A percentile compares a stretch with the other conserved stretches of the same genome.
Conservation (phyloP, 2,888 invertebrate species). For the Lysandra bellargus region DNA sequence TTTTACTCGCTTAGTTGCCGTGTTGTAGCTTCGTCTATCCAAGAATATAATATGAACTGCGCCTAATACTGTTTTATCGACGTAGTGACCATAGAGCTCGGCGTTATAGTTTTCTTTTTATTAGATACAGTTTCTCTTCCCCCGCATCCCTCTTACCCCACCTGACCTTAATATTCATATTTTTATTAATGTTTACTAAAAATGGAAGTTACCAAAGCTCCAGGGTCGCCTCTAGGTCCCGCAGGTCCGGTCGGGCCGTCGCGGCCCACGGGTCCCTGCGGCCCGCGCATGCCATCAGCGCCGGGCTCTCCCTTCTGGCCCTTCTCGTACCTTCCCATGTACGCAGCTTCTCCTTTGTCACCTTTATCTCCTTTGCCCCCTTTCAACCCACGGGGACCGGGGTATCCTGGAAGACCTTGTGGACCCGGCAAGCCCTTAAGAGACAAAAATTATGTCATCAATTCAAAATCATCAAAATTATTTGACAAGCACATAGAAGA, state of each 20-base stretch:
- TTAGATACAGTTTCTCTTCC: too few species aligned
- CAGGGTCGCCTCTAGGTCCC: constrained; percentile 83
- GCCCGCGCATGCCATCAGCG: constrained; percentile 85
- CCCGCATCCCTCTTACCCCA: too few species aligned
- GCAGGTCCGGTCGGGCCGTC: constrained; percentile 80
- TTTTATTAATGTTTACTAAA: neutral
- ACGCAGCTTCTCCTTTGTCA: constrained; percentile 90
- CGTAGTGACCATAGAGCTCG: too few species aligned
- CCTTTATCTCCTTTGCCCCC: constrained; percentile 85
- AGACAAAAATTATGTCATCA: too few species aligned
- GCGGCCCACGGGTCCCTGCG: constrained; percentile 83
- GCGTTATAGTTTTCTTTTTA: too few species aligned
- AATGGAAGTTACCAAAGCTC: constrained; percentile 73
- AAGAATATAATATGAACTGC: too few species aligned
- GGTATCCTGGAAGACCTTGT: constrained; percentile 84
- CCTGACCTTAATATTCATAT: too few species aligned
- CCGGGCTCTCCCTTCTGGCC: constrained; percentile 94
- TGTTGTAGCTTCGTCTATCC: too few species aligned
- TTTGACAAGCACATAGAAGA: too few species aligned
- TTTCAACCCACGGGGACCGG: constrained; percentile 88
- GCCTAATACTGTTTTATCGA: too few species aligned
- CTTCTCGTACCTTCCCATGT: constrained; percentile 84
- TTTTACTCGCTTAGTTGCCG: too few species aligned
- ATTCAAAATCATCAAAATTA: too few species aligned
- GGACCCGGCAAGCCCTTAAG: constrained; percentile 86